Conservation (phyloP, 2,113 vertebrate genomes). For the Gambusia affinis region DNA sequence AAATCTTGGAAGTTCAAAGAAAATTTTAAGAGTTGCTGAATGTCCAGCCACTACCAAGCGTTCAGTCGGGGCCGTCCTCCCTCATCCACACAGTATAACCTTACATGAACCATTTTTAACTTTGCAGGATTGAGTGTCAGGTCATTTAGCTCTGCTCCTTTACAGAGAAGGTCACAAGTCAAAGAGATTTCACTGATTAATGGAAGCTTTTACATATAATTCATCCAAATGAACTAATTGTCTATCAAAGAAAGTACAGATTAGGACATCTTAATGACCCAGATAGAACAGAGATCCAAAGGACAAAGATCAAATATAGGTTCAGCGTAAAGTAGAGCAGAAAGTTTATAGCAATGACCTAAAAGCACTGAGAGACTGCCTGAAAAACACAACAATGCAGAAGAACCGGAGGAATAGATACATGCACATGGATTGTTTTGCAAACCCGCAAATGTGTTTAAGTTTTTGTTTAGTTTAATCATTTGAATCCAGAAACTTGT, state of each 20-base stretch:
- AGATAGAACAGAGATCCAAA: too few species aligned
- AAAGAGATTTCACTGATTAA: too few species aligned
- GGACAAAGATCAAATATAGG: too few species aligned
- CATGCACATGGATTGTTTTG: not conserved
- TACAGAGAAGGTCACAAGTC: too few species aligned
- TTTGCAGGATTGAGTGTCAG: constrained; percentile 21
- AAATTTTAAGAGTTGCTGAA: constrained; percentile 17
- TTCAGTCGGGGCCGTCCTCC: constrained; percentile 6
- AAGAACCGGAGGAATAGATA: not conserved
- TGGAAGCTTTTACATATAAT: constrained; percentile 18
- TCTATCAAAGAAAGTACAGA: too few species aligned
- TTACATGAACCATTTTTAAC: constrained; percentile 46
- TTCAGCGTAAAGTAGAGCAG: too few species aligned
- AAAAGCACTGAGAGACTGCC: too few species aligned
- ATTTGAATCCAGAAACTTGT: too few species aligned
- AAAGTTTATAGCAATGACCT: too few species aligned
- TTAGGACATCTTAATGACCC: too few species aligned
- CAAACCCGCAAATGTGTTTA: not conserved
- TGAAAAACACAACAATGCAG: too few species aligned
- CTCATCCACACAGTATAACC: constrained; percentile 33
- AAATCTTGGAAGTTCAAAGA: constrained; percentile 33
- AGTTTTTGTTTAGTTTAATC: not conserved
- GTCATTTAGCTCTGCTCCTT: constrained; percentile 25
- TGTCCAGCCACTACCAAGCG: constrained; percentile 1
- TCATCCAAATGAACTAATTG: constrained; percentile 9